phyloP scores from a whole-genome alignment of 2,888 invertebrate species.

The Agrochola lota region DNA sequence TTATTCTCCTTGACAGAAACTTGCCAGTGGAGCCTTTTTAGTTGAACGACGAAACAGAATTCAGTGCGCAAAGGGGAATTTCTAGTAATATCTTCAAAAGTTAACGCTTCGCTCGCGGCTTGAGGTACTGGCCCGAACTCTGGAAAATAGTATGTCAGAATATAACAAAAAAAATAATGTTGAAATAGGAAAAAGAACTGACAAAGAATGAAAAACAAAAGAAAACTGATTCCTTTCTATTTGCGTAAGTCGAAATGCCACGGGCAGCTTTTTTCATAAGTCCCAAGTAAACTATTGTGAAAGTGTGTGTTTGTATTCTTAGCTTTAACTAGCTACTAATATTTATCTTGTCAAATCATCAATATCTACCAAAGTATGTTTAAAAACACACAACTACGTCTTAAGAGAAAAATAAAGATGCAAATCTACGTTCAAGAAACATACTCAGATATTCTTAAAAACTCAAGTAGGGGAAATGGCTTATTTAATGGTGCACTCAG shows the following conservation, averaged over 20 bases:
- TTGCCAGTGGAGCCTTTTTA: slow-evolving; percentile 67
- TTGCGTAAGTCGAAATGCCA: neutral
- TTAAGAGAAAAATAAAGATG: slow-evolving; percentile 13
- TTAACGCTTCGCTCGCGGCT: slow-evolving; percentile 58
- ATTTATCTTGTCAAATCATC: neutral
- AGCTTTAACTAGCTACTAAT: neutral
- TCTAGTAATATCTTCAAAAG: slow-evolving; percentile 65
- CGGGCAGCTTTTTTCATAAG: neutral
- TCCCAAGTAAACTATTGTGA: neutral
- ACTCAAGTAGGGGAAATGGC: slow-evolving; percentile 58
- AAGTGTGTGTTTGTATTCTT: neutral
- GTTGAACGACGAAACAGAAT: slow-evolving; percentile 67
- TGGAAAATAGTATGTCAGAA: slow-evolving; percentile 29
- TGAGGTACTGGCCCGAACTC: slow-evolving; percentile 36
- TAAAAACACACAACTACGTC: neutral
- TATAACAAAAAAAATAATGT: slow-evolving; percentile 21
- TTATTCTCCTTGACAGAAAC: slow-evolving; percentile 70
- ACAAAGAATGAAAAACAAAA: slow-evolving; percentile 22
- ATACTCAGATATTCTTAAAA: slow-evolving; percentile 61
- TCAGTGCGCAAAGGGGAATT: slow-evolving; percentile 61
- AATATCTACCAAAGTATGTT: neutral
- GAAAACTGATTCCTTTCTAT: neutral
- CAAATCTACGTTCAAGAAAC: slow-evolving; percentile 45
- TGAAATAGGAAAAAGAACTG: neutral
- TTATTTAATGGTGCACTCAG: slow-evolving; percentile 66